Percentiles rank a stretch among this genome's conserved stretches.
These are phyloP conservation scores for Melozone crissalis DNA, from an alignment of 2,113 vertebrate species.

Conservation along the genomic window DNA sequence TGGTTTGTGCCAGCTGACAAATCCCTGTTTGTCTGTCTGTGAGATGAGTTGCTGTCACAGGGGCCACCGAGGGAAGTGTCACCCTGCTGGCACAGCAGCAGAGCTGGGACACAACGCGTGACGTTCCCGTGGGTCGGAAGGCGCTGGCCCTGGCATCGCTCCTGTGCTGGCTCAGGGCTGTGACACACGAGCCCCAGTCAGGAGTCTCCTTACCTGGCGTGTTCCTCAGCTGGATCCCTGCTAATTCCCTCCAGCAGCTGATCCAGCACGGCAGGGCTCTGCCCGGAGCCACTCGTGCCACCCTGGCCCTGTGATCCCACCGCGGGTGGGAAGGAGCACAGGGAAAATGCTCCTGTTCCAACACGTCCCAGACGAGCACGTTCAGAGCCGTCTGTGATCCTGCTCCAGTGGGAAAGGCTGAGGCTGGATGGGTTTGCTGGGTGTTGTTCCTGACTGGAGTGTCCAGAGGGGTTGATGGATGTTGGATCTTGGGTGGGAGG, in stretches of 20 bases:
- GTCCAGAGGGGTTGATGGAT: accelerated
- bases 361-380: not conserved
- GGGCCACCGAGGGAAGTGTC: not conserved
- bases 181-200: not conserved
- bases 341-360: not conserved
- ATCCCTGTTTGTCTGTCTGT: accelerated
- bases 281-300: not conserved
- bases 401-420: not conserved
- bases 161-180: constrained; percentile 29
- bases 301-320: not conserved
- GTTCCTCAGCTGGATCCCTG: not conserved
- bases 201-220: constrained; percentile 22
- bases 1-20: not conserved
- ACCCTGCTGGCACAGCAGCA: not conserved
- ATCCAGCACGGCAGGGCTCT: not conserved
- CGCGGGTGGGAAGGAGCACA: not conserved
- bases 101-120: not conserved
- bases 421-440: not conserved
- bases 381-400: not conserved
- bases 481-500: accelerated
- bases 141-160: not conserved
- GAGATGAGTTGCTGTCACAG: not conserved
- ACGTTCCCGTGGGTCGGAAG: not conserved
- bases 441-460: not conserved
- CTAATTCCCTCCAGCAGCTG: constrained; percentile 20